Conservation (phyloP, 2,888 invertebrate genomes). For the Oxystoma pomonae region DNA sequence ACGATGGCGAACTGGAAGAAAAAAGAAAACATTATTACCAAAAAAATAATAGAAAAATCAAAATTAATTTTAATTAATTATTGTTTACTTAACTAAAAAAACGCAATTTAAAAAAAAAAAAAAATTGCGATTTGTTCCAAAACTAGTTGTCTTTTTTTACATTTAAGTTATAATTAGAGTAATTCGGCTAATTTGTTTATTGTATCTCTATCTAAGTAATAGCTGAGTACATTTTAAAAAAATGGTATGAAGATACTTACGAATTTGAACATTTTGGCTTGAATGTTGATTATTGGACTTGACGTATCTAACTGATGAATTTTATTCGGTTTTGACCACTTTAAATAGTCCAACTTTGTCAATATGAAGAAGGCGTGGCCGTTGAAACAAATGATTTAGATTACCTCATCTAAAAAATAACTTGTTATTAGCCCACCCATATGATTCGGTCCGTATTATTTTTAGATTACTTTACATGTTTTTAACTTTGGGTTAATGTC, state of each 20-base stretch:
- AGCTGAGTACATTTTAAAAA: too few relatives aligned
- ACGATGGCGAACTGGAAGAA: not conserved
- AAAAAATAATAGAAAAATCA: too few relatives aligned
- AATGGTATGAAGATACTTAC: not conserved
- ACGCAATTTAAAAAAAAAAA: too few relatives aligned
- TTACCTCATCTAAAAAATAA: not conserved
- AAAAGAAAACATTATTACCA: not conserved
- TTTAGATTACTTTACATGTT: not conserved
- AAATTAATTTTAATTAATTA: too few relatives aligned
- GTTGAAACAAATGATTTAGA: not conserved
- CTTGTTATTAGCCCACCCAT: too few relatives aligned
- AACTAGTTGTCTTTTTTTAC: too few relatives aligned
- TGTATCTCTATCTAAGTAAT: too few relatives aligned
- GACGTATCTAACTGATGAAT: not conserved
- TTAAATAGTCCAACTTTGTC: not conserved
- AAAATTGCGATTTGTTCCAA: too few relatives aligned
- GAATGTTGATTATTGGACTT: not conserved
- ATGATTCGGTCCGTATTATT: not conserved
- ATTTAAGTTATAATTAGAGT: too few relatives aligned
- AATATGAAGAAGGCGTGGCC: not conserved
- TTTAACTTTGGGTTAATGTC: not conserved
- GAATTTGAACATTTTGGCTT: not conserved
- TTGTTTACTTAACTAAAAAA: too few relatives aligned
- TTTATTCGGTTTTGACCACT: not conserved
- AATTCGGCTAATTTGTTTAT: too few relatives aligned